Evolutionary conservation across 2,888 invertebrate genomes (phyloP).

Genomic region (Temnothorax rugatulus): DNA sequence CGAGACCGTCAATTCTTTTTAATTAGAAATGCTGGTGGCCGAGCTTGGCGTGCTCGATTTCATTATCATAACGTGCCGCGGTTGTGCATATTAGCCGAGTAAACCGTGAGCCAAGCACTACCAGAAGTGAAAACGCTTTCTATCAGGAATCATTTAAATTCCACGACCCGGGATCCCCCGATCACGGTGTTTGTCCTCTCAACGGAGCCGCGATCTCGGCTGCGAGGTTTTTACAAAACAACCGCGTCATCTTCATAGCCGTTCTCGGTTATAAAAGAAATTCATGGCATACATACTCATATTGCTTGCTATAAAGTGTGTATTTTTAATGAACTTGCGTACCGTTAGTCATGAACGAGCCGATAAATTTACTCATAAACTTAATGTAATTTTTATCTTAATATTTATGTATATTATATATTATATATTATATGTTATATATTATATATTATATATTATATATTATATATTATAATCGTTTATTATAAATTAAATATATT

Average conservation of each 20-base stretch:
- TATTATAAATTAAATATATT: slow-evolving; percentile 1
- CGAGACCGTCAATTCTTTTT: slow-evolving; percentile 30
- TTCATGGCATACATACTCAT: slow-evolving; percentile 42
- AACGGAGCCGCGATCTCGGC: neutral
- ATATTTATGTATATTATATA: neutral
- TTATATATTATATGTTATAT: neutral
- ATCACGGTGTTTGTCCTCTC: slow-evolving; percentile 2
- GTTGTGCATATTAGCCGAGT: slow-evolving; percentile 54
- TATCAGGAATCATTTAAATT: slow-evolving; percentile 64
- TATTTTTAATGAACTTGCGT: slow-evolving; percentile 20
- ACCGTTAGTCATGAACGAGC: slow-evolving; percentile 2
- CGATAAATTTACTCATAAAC: neutral
- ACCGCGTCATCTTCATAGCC: neutral
- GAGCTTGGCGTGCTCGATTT: slow-evolving; percentile 58
- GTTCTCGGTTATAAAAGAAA: slow-evolving; percentile 17
- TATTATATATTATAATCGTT: neutral
- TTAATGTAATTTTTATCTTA: slow-evolving; percentile 1
- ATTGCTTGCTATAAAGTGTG: neutral
- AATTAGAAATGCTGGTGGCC: slow-evolving; percentile 63
- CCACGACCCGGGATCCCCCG: slow-evolving; percentile 41
- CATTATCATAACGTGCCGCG: slow-evolving; percentile 61
- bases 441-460: neutral
- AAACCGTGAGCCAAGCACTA: slow-evolving; percentile 4
- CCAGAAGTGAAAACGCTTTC: slow-evolving; percentile 73
- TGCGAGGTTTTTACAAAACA: slow-evolving; percentile 18